A percentile compares a stretch with the other conserved stretches of the same genome.
These are phyloP conservation scores for Drosophila testacea DNA, from an alignment of 2,888 invertebrate species.

Conservation along the genomic window DNA sequence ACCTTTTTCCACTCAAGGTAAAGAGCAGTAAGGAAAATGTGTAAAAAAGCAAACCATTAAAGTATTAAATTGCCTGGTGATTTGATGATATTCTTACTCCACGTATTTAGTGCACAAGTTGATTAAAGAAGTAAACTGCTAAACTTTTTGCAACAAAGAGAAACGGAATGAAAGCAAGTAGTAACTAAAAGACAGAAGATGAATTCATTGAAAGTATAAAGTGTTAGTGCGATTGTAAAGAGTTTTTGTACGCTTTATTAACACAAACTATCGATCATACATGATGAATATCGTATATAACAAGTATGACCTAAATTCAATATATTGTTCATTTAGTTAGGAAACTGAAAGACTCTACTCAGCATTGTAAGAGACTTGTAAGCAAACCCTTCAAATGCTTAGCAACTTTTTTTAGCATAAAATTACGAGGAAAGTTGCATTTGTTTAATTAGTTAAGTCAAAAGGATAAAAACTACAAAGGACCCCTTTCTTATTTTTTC, in stretches of 20 bases:
- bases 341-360: not conserved
- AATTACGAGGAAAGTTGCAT: slow-evolving; percentile 5
- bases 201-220: not conserved
- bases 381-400: slow-evolving; percentile 1
- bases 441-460: slow-evolving; percentile 54
- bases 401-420: not conserved
- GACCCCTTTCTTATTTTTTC: slow-evolving; percentile 16
- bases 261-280: not conserved
- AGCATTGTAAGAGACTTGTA: not conserved
- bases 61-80: slow-evolving; percentile 35
- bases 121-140: slow-evolving; percentile 27
- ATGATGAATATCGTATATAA: too few relatives aligned
- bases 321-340: not conserved
- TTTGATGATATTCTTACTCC: slow-evolving; percentile 25
- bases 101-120: slow-evolving; percentile 21
- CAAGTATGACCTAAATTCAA: too few relatives aligned
- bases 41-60: slow-evolving; percentile 25
- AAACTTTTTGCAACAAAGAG: slow-evolving; percentile 25
- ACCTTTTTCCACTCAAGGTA: slow-evolving; percentile 2
- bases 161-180: slow-evolving; percentile 13
- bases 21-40: slow-evolving; percentile 6
- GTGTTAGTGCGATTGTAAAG: not conserved
- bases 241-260: not conserved
- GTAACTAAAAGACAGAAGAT: not conserved
- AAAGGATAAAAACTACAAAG: slow-evolving; percentile 40